A percentile compares a stretch with the other conserved stretches of the same genome.
phyloP scores from a whole-genome alignment of 2,113 vertebrate genomes.

The Illadopsis cleaveri region DNA sequence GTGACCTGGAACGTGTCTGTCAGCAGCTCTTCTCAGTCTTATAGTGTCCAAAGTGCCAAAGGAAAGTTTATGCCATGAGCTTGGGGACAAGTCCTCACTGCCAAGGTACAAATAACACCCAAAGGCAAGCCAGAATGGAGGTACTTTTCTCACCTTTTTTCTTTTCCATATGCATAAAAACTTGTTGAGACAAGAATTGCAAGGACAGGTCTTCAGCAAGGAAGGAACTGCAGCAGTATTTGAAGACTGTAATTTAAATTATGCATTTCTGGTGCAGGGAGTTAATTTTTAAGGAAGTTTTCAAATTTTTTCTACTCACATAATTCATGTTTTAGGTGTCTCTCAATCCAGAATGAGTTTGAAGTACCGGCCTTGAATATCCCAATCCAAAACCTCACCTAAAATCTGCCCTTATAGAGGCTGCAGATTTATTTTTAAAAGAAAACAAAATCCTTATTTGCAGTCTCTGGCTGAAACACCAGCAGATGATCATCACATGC shows the following conservation, averaged over 20 bases:
- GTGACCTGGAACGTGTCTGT: slow-evolving; percentile 50
- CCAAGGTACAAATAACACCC: neutral
- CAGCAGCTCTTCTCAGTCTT: neutral
- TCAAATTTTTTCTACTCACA: neutral
- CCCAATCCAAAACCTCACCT: neutral
- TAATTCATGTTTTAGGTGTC: neutral
- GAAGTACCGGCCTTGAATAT: neutral
- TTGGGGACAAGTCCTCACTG: neutral
- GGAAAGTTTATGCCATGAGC: neutral
- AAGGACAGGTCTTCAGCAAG: neutral
- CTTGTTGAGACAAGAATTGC: neutral
- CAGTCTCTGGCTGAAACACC: neutral
- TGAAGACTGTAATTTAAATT: neutral
- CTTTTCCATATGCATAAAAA: neutral
- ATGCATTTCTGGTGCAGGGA: neutral
- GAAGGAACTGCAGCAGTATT: neutral
- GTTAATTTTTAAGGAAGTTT: neutral
- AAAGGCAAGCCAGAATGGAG: neutral
- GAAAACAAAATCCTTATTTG: neutral
- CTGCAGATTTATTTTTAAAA: neutral
- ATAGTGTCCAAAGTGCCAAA: neutral
- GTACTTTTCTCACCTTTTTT: neutral
- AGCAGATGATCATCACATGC: neutral
- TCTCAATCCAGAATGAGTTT: neutral
- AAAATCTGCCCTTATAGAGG: neutral